phyloP scores from a whole-genome alignment of 2,888 invertebrate genomes.

The Dasysyrphus tricinctus region DNA sequence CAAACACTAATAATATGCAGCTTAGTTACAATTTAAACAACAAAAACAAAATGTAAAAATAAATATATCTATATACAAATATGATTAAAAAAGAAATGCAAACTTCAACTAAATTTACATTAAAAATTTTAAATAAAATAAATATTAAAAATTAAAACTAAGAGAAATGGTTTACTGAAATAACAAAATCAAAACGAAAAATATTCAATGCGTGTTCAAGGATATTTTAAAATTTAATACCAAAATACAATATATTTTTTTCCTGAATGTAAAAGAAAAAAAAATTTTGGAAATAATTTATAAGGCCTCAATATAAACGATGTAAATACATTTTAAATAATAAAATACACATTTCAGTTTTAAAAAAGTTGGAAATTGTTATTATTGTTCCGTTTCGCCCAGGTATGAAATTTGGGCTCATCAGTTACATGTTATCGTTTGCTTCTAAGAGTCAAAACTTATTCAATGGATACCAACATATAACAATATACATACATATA shows the following conservation, averaged over 20 bases:
- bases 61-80: conserved; percentile 8
- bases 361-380: conserved; percentile 5
- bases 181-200: conserved; percentile 37
- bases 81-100: not conserved
- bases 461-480: too few species aligned
- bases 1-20: conserved; percentile 49
- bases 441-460: too few species aligned
- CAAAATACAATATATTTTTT: conserved; percentile 53
- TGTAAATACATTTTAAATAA: conserved; percentile 74
- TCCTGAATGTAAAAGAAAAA: conserved; percentile 55
- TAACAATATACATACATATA: too few species aligned
- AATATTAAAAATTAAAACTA: conserved; percentile 5
- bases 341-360: conserved; percentile 74
- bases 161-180: conserved; percentile 34
- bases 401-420: too few species aligned
- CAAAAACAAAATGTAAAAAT: conserved; percentile 49
- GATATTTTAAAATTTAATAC: conserved; percentile 44
- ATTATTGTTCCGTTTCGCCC: not conserved
- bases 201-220: conserved; percentile 64
- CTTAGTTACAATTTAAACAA: conserved; percentile 36
- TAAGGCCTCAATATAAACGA: conserved; percentile 62
- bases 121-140: conserved; percentile 26
- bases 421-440: too few species aligned
- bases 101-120: conserved; percentile 6
- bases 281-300: conserved; percentile 44